These are phyloP conservation scores for Eristalis pertinax DNA, from an alignment of 2,888 invertebrate species.

Conservation along the genomic window DNA sequence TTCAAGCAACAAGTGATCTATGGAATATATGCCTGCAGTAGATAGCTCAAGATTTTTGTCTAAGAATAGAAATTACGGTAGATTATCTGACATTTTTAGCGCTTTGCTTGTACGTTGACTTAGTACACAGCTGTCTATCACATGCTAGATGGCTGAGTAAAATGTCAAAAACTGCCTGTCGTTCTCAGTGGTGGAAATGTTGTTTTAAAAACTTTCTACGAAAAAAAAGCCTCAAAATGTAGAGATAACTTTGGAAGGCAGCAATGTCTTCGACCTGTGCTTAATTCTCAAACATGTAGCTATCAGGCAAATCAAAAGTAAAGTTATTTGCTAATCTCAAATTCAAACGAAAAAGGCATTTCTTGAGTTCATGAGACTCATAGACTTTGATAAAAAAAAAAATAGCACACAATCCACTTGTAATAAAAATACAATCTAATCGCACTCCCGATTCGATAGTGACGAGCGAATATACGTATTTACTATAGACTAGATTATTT, in stretches of 20 bases:
- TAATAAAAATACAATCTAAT: slow-evolving; percentile 45
- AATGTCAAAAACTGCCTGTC: neutral
- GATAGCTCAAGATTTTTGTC: no score
- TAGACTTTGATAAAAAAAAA: neutral
- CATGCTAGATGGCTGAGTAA: neutral
- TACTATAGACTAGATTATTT: neutral
- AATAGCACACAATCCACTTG: neutral
- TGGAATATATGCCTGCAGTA: no score
- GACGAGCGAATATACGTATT: neutral
- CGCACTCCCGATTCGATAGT: slow-evolving; percentile 28
- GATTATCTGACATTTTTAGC: neutral
- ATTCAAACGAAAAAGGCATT: neutral
- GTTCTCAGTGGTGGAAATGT: no score
- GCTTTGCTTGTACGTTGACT: neutral
- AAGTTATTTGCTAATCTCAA: neutral
- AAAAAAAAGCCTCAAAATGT: no score
- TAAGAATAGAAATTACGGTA: no score
- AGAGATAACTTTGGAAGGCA: neutral
- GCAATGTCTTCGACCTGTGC: neutral
- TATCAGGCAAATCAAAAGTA: neutral
- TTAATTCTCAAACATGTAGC: neutral
- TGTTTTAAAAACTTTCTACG: no score
- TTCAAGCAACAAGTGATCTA: no score
- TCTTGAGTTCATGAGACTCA: neutral
- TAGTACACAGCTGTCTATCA: neutral